phyloP scores from a whole-genome alignment of 1,140 invertebrate genomes.

The Anoplolepis gracilipes region DNA sequence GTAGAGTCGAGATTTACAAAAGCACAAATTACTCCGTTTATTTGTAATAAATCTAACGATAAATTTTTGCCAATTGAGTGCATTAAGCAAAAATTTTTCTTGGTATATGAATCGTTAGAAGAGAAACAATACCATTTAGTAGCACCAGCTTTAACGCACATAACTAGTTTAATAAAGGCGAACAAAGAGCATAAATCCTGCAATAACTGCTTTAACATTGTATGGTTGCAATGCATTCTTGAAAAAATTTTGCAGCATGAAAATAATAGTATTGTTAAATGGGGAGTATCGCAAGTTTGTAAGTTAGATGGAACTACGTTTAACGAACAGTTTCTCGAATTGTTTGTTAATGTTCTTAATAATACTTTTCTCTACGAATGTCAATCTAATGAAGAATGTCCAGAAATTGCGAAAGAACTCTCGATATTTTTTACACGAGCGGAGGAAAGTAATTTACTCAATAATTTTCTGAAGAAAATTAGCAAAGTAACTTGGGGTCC shows the following conservation, averaged over 20 bases:
- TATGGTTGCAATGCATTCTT: conserved; percentile 84
- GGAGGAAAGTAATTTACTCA: conserved; percentile 52
- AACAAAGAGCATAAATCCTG: conserved; percentile 66
- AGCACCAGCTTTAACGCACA: conserved; percentile 84
- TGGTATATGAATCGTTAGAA: conserved; percentile 87
- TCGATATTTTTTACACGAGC: conserved; percentile 63
- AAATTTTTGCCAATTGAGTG: conserved; percentile 46
- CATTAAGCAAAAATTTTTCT: conserved; percentile 82
- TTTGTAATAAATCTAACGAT: conserved; percentile 49
- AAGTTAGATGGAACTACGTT: conserved; percentile 63
- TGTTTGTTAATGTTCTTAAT: conserved; percentile 75
- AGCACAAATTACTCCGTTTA: conserved; percentile 70
- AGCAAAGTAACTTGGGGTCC: conserved; percentile 77
- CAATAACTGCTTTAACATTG: conserved; percentile 72
- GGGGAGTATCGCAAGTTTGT: conserved; percentile 79
- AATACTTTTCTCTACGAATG: conserved; percentile 78
- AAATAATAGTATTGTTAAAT: conserved; percentile 84
- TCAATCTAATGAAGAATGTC: conserved; percentile 50
- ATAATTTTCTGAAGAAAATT: conserved; percentile 68
- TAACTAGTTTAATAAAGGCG: conserved; percentile 77
- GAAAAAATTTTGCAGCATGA: conserved; percentile 83
- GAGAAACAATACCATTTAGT: conserved; percentile 88
- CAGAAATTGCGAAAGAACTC: conserved; percentile 72
- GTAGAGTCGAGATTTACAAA: neutral
- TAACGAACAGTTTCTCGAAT: conserved; percentile 69